Base-by-base conservation (phyloP, 2,113 vertebrate genomes). In the Phrynosoma blainvillii region DNA sequence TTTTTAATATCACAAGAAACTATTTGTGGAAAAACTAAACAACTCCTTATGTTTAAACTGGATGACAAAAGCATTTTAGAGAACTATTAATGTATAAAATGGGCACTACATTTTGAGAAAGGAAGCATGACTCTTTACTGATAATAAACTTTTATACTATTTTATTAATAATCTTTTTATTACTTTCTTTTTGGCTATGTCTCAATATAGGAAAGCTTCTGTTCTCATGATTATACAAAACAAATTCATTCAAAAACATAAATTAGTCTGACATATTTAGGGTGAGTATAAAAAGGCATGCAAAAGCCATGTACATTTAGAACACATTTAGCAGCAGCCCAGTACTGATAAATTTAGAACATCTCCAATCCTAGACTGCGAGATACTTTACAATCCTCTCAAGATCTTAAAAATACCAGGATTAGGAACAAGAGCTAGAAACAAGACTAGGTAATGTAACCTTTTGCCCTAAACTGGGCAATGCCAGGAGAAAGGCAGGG, bases 311-410 rank as follows among this genome's bases (percentile, higher is more conserved):
- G n/a, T 77, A 13, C 12, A 52, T 56, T 36, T 47, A n/a, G 59
- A 85, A 54, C 18, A 76, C 5, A 65, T 70, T 14, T 20, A 73
- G 40, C 80, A 76, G 42, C 40, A 62, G 47, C 4, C 14, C 25
- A 77, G 87, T 79, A 85, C 66, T 80, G 87, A 80, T 84, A 88
- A 91, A 90, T 90, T 87, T 82, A 87, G 16, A 74, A 59, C 11
- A 59, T 3, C 42, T 68, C n/a, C 88, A 90, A 89, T 54, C 80
- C 1, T 4, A 82, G 86, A 65, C 83, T 76, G 87, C 47, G 86
- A 89, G 91, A 91, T 86, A 25, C 40, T 47, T 84, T 85, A 65
- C 82, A 93, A 93, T 95, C 93, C 93, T 94, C 90, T 94, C 92
- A 91, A 89, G 7, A 65, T 88, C 90, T 93, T 90, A 95, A 27